These are phyloP conservation scores for Anthophora plumipes DNA, from an alignment of 2,888 invertebrate species.

Conservation along the genomic window DNA sequence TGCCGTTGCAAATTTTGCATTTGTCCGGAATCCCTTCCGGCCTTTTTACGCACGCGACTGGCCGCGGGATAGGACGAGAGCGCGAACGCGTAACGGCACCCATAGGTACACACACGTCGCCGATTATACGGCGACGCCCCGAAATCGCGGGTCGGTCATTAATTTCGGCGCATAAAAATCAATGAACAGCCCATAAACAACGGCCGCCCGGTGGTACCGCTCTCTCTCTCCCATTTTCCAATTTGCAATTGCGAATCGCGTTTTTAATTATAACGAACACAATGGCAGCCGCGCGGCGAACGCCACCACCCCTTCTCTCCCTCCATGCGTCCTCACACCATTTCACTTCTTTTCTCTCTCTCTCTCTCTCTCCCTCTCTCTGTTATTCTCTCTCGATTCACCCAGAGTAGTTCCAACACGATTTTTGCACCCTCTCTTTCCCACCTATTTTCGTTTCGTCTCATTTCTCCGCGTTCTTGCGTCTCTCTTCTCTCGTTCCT, in stretches of 20 bases:
- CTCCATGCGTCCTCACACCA: constrained; percentile 17
- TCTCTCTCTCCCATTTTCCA: constrained; percentile 82
- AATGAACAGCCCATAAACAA: constrained; percentile 84
- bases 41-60: constrained; percentile 60
- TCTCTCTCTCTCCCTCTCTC: constrained; percentile 7
- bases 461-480: constrained; percentile 26
- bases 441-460: not conserved
- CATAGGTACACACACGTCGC: constrained; percentile 73
- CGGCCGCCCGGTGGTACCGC: constrained; percentile 72
- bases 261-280: constrained; percentile 85
- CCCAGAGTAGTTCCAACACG: constrained; percentile 6
- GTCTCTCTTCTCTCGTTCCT: no score
- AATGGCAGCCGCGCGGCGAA: constrained; percentile 78
- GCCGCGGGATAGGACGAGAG: constrained; percentile 53
- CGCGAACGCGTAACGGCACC: constrained; percentile 69
- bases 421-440: constrained; percentile 6
- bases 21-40: constrained; percentile 71
- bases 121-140: constrained; percentile 80
- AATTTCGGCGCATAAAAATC: constrained; percentile 84
- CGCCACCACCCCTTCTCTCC: constrained; percentile 12
- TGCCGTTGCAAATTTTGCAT: constrained; percentile 67
- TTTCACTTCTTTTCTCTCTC: constrained; percentile 39
- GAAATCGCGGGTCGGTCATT: constrained; percentile 83
- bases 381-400: constrained; percentile 26
- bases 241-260: constrained; percentile 85